phyloP scores from a whole-genome alignment of 2,888 invertebrate species.

The Drosophila kanekoi region DNA sequence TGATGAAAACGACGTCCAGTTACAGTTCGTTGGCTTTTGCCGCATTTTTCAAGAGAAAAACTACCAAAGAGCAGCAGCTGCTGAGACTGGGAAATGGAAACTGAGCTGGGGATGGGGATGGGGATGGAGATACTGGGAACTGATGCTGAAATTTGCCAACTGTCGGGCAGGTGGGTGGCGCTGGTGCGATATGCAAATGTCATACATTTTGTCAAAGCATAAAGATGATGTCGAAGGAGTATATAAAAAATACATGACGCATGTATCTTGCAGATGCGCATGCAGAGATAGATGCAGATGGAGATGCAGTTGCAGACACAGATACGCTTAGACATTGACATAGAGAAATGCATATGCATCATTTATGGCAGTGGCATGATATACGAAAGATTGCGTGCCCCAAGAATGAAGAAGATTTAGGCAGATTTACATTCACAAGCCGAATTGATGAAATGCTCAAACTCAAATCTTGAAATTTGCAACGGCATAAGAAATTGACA shows the following conservation, averaged over 20 bases:
- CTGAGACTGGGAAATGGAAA: conserved; percentile 36
- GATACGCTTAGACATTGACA: conserved; percentile 33
- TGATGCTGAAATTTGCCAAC: conserved; percentile 44
- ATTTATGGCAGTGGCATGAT: conserved; percentile 49
- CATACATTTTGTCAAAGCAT: conserved; percentile 77
- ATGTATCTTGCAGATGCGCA: conserved; percentile 55
- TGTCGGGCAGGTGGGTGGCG: conserved; percentile 25
- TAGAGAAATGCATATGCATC: conserved; percentile 67
- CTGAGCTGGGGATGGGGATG: not conserved
- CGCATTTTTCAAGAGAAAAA: conserved; percentile 72
- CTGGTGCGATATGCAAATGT: conserved; percentile 70
- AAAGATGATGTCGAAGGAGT: conserved; percentile 72
- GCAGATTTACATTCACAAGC: conserved; percentile 28
- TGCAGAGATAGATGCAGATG: conserved; percentile 34
- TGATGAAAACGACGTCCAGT: conserved; percentile 79
- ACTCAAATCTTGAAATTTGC: not conserved
- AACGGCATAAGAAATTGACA: conserved; percentile 1
- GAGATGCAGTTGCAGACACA: conserved; percentile 28
- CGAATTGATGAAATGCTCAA: conserved; percentile 24
- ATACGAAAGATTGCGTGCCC: conserved; percentile 31
- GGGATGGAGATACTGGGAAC: conserved; percentile 17
- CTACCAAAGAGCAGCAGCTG: conserved; percentile 47
- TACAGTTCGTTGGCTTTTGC: conserved; percentile 76
- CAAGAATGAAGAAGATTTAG: conserved; percentile 41
- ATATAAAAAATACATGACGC: conserved; percentile 74